Conservation (phyloP, 2,888 invertebrate species). For the Nasonia oneida region DNA sequence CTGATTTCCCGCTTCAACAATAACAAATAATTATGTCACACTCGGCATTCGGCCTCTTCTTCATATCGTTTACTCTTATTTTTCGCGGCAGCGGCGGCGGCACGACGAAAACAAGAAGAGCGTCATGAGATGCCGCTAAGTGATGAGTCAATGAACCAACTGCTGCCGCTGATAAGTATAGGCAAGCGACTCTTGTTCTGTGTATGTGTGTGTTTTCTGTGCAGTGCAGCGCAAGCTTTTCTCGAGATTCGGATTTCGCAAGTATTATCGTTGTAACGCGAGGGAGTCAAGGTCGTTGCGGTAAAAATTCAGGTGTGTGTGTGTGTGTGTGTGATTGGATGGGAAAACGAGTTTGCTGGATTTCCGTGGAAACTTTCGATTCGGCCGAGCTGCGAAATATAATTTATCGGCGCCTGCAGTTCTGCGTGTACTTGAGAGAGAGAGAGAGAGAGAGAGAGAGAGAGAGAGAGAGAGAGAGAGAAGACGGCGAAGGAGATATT, state of each 20-base stretch:
- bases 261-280: background rate
- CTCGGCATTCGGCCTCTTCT: slow-evolving; percentile 55
- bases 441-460: no score
- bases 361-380: slow-evolving; percentile 14
- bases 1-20: slow-evolving; percentile 64
- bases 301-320: background rate
- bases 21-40: slow-evolving; percentile 73
- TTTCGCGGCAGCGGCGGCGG: background rate
- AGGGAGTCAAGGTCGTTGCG: slow-evolving; percentile 3
- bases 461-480: no score
- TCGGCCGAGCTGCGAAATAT: background rate
- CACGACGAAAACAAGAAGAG: slow-evolving; percentile 61
- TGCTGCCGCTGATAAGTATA: slow-evolving; percentile 15
- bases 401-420: background rate
- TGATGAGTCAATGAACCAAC: slow-evolving; percentile 68
- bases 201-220: background rate
- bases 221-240: background rate
- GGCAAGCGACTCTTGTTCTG: background rate
- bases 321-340: background rate
- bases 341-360: background rate
- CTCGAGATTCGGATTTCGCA: background rate
- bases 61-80: slow-evolving; percentile 9
- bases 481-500: background rate
- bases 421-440: background rate
- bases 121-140: slow-evolving; percentile 46